These are phyloP conservation scores for Canis aureus DNA, from an alignment of 2,113 vertebrate genomes.

Conservation along the genomic window DNA sequence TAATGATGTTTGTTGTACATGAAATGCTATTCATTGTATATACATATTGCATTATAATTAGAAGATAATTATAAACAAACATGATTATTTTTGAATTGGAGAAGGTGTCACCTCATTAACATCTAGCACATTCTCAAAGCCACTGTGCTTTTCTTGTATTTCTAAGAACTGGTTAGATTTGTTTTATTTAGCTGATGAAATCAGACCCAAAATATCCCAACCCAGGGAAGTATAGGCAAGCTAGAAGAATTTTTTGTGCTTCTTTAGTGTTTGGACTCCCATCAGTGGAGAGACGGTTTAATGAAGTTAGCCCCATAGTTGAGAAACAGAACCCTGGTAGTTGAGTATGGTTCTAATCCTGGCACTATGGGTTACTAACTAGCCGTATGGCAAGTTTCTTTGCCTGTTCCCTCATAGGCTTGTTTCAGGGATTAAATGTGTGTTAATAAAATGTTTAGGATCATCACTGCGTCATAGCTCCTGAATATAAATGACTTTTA, in stretches of 20 bases:
- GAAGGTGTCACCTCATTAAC: neutral
- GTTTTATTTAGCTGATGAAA: neutral
- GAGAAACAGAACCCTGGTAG: neutral
- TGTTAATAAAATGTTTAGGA: slow-evolving; percentile 12
- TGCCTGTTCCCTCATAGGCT: neutral
- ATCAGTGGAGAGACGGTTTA: neutral
- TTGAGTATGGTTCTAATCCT: neutral
- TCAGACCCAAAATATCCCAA: neutral
- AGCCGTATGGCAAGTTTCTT: neutral
- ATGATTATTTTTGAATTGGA: slow-evolving; percentile 15
- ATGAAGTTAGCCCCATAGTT: rapidly evolving
- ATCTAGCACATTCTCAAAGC: neutral
- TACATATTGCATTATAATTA: neutral
- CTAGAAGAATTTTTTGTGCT: neutral
- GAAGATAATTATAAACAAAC: slow-evolving; percentile 22
- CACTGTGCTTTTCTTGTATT: neutral
- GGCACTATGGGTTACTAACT: neutral
- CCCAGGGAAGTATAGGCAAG: neutral
- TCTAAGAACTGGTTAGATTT: neutral
- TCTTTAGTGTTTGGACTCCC: neutral
- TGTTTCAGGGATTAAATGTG: neutral
- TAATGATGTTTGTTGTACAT: slow-evolving; percentile 24
- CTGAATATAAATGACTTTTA: neutral
- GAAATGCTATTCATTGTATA: slow-evolving; percentile 1
- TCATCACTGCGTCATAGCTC: neutral